Percentiles rank a stretch among this genome's conserved stretches.
These are phyloP conservation scores for Zhengitettix transpicula DNA, from an alignment of 2,888 invertebrate species.

Conservation along the genomic window DNA sequence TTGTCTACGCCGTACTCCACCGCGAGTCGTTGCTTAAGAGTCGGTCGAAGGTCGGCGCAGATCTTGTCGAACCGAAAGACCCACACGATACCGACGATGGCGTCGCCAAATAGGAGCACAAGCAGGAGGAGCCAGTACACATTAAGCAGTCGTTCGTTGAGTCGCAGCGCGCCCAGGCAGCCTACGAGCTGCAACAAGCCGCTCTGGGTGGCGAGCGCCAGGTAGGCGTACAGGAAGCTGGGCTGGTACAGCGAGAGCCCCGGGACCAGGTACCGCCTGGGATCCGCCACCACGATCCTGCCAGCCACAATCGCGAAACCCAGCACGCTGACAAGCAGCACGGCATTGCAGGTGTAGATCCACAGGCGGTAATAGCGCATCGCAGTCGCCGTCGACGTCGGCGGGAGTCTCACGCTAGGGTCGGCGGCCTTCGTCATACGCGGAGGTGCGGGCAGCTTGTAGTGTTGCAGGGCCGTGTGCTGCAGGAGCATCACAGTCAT, in stretches of 20 bases:
- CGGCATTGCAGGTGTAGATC: conserved; percentile 86
- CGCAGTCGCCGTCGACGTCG: conserved; percentile 21
- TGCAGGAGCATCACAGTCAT: conserved; percentile 14
- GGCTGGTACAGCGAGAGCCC: conserved; percentile 63
- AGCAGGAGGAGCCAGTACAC: conserved; percentile 69
- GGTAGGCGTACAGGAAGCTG: conserved; percentile 68
- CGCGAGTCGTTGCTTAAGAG: conserved; percentile 39
- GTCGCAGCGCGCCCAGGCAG: conserved; percentile 62
- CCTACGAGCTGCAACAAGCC: conserved; percentile 56
- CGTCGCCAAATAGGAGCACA: conserved; percentile 65
- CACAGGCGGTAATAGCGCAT: conserved; percentile 77
- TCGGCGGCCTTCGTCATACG: conserved; percentile 49
- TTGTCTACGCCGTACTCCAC: conserved; percentile 55
- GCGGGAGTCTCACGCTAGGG: background rate
- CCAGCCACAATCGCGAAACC: conserved; percentile 62
- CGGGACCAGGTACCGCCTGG: conserved; percentile 40
- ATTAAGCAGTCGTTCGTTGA: conserved; percentile 65
- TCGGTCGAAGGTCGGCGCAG: conserved; percentile 54
- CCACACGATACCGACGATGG: conserved; percentile 71
- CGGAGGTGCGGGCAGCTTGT: conserved; percentile 28
- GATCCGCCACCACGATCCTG: conserved; percentile 24
- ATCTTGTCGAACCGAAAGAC: conserved; percentile 62
- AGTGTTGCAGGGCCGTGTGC: conserved; percentile 10
- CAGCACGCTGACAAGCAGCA: conserved; percentile 64
- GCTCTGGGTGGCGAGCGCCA: conserved; percentile 58